These are phyloP conservation scores for Oncorhynchus gorbuscha DNA, from an alignment of 2,113 vertebrate genomes.

Conservation along the genomic window DNA sequence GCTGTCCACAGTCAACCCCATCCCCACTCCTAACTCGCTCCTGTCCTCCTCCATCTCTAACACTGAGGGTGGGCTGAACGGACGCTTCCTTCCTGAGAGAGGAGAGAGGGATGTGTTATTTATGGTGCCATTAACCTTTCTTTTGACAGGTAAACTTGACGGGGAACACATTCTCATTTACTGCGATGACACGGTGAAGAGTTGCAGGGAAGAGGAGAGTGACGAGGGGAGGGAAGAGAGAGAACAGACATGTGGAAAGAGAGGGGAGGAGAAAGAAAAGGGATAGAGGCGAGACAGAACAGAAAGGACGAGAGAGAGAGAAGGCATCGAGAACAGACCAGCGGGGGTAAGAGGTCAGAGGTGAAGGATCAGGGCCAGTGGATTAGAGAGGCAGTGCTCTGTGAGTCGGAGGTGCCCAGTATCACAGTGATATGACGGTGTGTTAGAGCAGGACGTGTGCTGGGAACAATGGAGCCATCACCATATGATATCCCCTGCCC, in stretches of 20 bases:
- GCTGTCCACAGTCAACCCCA: conserved; percentile 29
- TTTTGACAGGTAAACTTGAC: background rate
- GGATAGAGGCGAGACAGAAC: background rate
- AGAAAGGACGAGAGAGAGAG: background rate
- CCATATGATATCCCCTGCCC: background rate
- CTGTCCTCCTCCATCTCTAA: conserved; percentile 40
- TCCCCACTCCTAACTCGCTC: background rate
- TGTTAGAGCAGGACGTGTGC: conserved; percentile 4
- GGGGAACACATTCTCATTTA: background rate
- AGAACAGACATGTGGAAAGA: background rate
- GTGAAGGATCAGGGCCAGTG: background rate
- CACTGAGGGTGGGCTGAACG: conserved; percentile 75
- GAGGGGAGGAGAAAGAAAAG: background rate
- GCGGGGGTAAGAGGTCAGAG: background rate
- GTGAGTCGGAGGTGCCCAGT: background rate
- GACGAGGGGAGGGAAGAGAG: background rate
- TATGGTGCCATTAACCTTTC: too few species aligned
- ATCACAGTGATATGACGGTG: background rate
- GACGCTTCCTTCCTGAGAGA: conserved; percentile 85
- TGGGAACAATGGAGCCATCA: conserved; percentile 26
- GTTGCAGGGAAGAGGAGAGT: background rate
- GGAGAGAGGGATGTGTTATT: background rate
- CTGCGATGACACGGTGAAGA: background rate
- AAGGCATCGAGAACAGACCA: background rate
- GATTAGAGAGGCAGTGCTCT: background rate